Percentiles rank a stretch among this genome's conserved stretches.
Evolutionary conservation across 1,140 invertebrate species (phyloP).

Genomic region (Saxidomus purpurata): DNA sequence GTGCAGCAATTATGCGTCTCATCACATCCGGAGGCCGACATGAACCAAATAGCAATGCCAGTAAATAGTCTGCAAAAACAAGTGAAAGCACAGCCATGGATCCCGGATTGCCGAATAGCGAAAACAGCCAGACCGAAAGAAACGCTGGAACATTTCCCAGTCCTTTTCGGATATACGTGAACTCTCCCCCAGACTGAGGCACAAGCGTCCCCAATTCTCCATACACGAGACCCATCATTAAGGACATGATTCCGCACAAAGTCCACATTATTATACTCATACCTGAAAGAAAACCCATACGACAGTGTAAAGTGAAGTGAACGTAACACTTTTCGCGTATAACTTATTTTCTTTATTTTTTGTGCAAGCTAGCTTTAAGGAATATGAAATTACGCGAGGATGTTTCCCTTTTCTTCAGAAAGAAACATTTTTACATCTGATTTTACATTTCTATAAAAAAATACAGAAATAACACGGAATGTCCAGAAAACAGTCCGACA

Average conservation of each 20-base stretch:
- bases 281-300: conserved; percentile 32
- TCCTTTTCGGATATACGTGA: conserved; percentile 69
- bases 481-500: too few species aligned
- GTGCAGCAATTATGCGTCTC: conserved; percentile 36
- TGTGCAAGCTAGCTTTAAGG: too few species aligned
- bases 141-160: conserved; percentile 69
- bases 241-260: conserved; percentile 22
- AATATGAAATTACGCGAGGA: too few species aligned
- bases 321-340: too few species aligned
- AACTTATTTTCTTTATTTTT: too few species aligned
- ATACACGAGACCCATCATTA: conserved; percentile 69
- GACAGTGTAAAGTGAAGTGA: too few species aligned
- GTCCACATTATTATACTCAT: conserved; percentile 49
- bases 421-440: too few species aligned
- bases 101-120: conserved; percentile 90
- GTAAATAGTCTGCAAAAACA: conserved; percentile 64
- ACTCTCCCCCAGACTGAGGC: conserved; percentile 71
- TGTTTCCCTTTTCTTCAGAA: too few species aligned
- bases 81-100: conserved; percentile 83
- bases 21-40: conserved; percentile 34
- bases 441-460: too few species aligned
- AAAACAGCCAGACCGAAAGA: conserved; percentile 63
- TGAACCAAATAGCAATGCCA: conserved; percentile 34
- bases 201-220: conserved; percentile 69
- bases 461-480: too few species aligned